Evolutionary conservation across 2,797 vertebrate genomes (phyloP), one percentile per base, ranked within the genome.

Genomic region (Sylvia borin): DNA sequence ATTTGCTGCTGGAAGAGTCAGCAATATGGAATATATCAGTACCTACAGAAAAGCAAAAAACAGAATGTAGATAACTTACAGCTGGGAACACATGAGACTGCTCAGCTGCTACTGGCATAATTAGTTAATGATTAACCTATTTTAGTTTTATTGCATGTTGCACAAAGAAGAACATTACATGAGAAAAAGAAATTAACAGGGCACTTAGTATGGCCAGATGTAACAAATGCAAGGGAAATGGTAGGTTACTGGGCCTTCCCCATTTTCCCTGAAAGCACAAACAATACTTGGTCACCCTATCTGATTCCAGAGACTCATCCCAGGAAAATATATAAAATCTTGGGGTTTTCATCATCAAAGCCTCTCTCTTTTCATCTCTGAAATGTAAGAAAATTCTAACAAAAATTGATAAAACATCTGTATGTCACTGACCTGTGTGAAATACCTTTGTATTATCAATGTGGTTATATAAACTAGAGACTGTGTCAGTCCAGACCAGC

Each of bases 31-130:
- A 45, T 88, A 19, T 64, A 55, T 54, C 42, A 40, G 57, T 48
- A 74, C 68, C 96, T 96, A 87, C 15, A 77, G 34, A 89, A 94
- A 87, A 87, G 32, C 11, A 92, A 74, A 85, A 80, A 31, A 42
- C 32, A 76, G 24, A 48, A 40, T 82, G 60, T 71, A 57, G 42
- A 42, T 88, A 84, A 85, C 26, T 85, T 93, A 74, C 19, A 57
- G 22, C 15, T 61, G 42, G 25, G 40, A 82, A 82, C 21, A 48
- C 11, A n/a, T 8, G 14, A 67, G 19, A 64, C 32, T 87, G 32
- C 73, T 91, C 64, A 91, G 53, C 34, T 92, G 42, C 60, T 82
- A 36, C 25, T 91, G 57, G 22, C 80, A 74, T n/a, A 55, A 71
- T 53, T 55, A 75, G 51, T 84, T 88, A 92, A 74, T 57, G 42